A percentile compares a stretch with the other conserved stretches of the same genome.
These are phyloP conservation scores for Scartelaos histophorus DNA, from an alignment of 2,113 vertebrate genomes.

Conservation along the genomic window DNA sequence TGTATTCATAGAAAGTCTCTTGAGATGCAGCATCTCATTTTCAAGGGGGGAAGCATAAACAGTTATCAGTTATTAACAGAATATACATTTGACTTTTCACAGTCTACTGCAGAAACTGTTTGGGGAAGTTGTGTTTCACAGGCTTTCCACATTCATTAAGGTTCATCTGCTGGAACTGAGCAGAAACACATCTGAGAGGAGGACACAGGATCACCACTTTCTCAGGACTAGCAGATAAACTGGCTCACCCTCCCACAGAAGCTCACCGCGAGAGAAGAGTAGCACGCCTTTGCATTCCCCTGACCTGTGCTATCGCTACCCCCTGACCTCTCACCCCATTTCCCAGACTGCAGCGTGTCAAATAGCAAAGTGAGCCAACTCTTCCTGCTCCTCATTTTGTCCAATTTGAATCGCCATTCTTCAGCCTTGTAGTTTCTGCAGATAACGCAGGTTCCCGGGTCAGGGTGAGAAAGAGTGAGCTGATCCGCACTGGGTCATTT, in stretches of 20 bases:
- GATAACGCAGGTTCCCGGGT: slow-evolving; percentile 12
- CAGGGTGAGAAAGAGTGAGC: slow-evolving; percentile 11
- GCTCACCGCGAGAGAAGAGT: slow-evolving; percentile 3
- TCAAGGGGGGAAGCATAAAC: too few species aligned
- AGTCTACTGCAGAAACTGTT: not conserved
- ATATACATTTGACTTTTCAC: not conserved
- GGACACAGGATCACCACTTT: slow-evolving; percentile 9
- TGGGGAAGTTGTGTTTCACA: slow-evolving; percentile 13
- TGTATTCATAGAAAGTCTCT: too few species aligned
- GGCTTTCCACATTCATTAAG: slow-evolving; percentile 34
- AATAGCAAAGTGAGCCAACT: slow-evolving; percentile 33
- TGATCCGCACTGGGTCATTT: slow-evolving; percentile 32
- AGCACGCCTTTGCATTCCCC: slow-evolving; percentile 2
- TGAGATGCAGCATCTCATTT: too few species aligned
- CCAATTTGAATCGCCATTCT: slow-evolving; percentile 50
- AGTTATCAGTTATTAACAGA: too few species aligned
- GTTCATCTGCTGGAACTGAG: slow-evolving; percentile 23
- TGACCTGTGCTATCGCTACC: slow-evolving; percentile 4
- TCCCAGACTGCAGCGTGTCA: slow-evolving; percentile 31
- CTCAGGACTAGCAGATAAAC: slow-evolving; percentile 23
- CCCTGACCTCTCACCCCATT: slow-evolving; percentile 53
- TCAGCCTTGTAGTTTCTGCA: slow-evolving; percentile 39
- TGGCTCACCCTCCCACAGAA: slow-evolving; percentile 2
- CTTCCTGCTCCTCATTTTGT: slow-evolving; percentile 50
- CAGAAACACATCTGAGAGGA: slow-evolving; percentile 21